Conservation (phyloP, 1,140 invertebrate species). For the Colletes latitarsis region DNA sequence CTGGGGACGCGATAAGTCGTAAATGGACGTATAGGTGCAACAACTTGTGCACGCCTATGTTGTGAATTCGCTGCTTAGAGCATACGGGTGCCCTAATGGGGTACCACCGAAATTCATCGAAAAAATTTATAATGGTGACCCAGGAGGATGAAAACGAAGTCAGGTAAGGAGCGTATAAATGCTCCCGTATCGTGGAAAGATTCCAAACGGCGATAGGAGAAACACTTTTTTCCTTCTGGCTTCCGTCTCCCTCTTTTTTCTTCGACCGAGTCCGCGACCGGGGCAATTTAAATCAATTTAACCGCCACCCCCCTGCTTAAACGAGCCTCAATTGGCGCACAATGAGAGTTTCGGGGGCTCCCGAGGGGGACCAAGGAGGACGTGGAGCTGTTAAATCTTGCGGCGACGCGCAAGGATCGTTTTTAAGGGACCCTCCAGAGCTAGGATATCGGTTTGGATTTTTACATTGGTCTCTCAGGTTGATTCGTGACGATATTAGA, state of each 20-base stretch:
- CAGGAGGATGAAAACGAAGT: constrained; percentile 54
- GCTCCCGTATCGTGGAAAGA: constrained; percentile 78
- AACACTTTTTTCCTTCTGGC: constrained; percentile 41
- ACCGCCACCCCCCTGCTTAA: constrained; percentile 71
- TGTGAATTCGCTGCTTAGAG: constrained; percentile 72
- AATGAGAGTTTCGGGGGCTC: constrained; percentile 71
- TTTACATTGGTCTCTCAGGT: background rate
- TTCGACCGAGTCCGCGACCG: constrained; percentile 31
- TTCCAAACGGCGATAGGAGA: constrained; percentile 66
- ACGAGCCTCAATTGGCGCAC: constrained; percentile 77
- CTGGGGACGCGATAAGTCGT: constrained; percentile 61
- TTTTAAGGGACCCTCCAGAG: background rate
- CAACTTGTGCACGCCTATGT: constrained; percentile 48
- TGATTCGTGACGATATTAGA: background rate
- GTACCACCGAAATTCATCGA: constrained; percentile 64
- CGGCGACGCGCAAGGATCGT: constrained; percentile 45
- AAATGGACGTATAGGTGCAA: constrained; percentile 53
- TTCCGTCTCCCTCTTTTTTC: background rate
- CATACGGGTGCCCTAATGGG: constrained; percentile 76
- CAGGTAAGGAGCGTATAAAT: constrained; percentile 76
- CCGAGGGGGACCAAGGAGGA: constrained; percentile 49
- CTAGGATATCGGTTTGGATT: constrained; percentile 6
- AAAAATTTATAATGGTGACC: constrained; percentile 64
- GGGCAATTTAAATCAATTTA: constrained; percentile 80
- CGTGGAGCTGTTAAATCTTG: constrained; percentile 60